Base-by-base conservation (phyloP, 2,888 invertebrate genomes). In the Ischnus inquisitorius region DNA sequence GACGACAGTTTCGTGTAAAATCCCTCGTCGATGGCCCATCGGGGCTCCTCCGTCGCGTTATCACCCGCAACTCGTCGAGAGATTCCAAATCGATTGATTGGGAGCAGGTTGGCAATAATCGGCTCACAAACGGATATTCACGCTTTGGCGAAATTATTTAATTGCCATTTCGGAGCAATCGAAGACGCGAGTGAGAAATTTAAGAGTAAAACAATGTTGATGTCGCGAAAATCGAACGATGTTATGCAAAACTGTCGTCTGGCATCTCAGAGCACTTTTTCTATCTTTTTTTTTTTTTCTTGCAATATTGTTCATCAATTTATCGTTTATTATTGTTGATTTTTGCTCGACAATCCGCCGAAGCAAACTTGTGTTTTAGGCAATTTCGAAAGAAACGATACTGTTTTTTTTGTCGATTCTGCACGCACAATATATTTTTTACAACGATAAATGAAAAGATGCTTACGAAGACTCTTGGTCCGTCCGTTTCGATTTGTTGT, bases 1-100 rank as follows among this genome's bases (percentile, higher is more conserved):
- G 80, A 82, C 82, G 84, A 84, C 84, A 86, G 85, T 82, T 86
- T 84, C 74, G 77, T 72, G 72, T 74, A 82, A 74, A 43, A n/a
- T 8, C 34, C 34, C 6, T n/a, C n/a, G n/a, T n/a, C n/a, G 6
- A 46, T 64, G 54, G 10, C 22, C 51, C 19, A 54, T 19, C 19
- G 43, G 10, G 22, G 54, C 19, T 19, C 12, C 22, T 22, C 19
- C 54, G 51, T 19, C 3, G 8, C 19, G 0, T 10, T 54, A 19
- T 22, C 54, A 19, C 19, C 65, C 16, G 14, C 12, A 39, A 28
- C 62, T 62, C 80, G 76, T 19, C 54, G 22, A 71, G 76, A 54
- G 60, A 62, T 62, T 79, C 51, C 48, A 60, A 77, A 12, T 60
- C 28, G 60, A 60, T 12, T 14, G 69, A 81, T 77, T 68, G 65